These are phyloP conservation scores for Steatornis caripensis DNA, from an alignment of 2,113 vertebrate genomes.

Conservation along the genomic window DNA sequence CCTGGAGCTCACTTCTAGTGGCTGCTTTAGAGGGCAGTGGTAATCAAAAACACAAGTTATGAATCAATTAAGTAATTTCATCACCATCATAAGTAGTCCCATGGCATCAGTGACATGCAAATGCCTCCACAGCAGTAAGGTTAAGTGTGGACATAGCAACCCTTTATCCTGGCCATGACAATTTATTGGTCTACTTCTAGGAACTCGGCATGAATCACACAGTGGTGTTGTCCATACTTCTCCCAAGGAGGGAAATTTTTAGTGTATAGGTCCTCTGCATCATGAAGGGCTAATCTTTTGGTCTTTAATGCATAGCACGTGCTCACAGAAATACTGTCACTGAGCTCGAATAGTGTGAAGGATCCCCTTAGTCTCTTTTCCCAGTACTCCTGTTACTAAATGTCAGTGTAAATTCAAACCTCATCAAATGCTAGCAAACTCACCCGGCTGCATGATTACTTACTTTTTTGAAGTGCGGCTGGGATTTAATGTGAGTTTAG, in stretches of 20 bases:
- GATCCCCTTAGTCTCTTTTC: background rate
- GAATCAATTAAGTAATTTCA: background rate
- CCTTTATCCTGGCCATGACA: background rate
- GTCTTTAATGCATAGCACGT: rapidly evolving
- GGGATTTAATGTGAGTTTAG: background rate
- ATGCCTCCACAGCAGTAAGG: rapidly evolving
- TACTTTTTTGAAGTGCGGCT: background rate
- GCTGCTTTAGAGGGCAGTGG: background rate
- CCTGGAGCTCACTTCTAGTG: background rate
- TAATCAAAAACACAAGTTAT: background rate
- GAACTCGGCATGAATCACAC: background rate
- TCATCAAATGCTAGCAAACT: background rate
- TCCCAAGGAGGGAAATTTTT: background rate
- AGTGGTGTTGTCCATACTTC: rapidly evolving
- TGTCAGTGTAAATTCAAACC: background rate
- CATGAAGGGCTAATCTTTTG: background rate
- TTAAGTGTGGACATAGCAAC: background rate
- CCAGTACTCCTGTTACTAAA: background rate
- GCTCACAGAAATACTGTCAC: background rate
- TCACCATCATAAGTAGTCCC: rapidly evolving
- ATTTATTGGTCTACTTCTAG: background rate
- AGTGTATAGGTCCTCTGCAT: background rate
- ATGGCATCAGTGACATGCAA: rapidly evolving
- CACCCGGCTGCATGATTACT: background rate
- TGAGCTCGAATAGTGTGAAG: background rate